Conservation (phyloP, 2,888 invertebrate species). For the Drosophila mettleri region DNA sequence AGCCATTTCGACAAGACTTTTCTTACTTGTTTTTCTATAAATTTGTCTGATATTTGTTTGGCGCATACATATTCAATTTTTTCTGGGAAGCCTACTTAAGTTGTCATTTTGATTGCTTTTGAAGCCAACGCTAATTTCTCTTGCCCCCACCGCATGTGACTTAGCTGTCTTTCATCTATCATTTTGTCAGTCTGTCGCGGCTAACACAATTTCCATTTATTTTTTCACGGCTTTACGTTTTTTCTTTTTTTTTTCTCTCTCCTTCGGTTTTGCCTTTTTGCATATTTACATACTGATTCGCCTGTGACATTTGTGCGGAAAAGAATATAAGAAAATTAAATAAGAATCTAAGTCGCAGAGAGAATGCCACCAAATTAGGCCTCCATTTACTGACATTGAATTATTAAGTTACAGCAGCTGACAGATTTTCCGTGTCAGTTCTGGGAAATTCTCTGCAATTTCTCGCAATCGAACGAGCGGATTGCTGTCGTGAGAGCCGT, state of each 20-base stretch:
- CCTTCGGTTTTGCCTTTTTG: slow-evolving; percentile 20
- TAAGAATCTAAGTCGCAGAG: slow-evolving; percentile 32
- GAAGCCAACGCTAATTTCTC: slow-evolving; percentile 74
- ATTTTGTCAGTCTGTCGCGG: slow-evolving; percentile 63
- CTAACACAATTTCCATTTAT: slow-evolving; percentile 66
- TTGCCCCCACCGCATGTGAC: slow-evolving; percentile 4
- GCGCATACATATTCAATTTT: slow-evolving; percentile 39
- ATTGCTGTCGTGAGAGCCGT: slow-evolving; percentile 6
- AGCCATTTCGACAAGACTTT: no score
- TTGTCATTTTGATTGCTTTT: slow-evolving; percentile 81
- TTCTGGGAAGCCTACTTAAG: slow-evolving; percentile 76
- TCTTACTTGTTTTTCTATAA: slow-evolving; percentile 6
- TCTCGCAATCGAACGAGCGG: slow-evolving; percentile 13
- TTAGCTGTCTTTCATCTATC: slow-evolving; percentile 54
- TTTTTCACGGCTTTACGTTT: slow-evolving; percentile 42
- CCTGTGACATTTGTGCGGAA: slow-evolving; percentile 59
- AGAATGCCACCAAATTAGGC: slow-evolving; percentile 32
- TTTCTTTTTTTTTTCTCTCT: slow-evolving; percentile 11
- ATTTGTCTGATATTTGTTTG: slow-evolving; percentile 33
- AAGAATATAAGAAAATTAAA: slow-evolving; percentile 39
- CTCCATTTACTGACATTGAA: slow-evolving; percentile 50
- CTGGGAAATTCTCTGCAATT: slow-evolving; percentile 35
- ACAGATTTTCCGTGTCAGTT: slow-evolving; percentile 37
- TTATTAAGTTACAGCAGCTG: slow-evolving; percentile 67
- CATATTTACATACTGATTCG: slow-evolving; percentile 59